Base-by-base conservation (phyloP, 2,888 invertebrate species). In the Hemicrepidius hirtus region DNA sequence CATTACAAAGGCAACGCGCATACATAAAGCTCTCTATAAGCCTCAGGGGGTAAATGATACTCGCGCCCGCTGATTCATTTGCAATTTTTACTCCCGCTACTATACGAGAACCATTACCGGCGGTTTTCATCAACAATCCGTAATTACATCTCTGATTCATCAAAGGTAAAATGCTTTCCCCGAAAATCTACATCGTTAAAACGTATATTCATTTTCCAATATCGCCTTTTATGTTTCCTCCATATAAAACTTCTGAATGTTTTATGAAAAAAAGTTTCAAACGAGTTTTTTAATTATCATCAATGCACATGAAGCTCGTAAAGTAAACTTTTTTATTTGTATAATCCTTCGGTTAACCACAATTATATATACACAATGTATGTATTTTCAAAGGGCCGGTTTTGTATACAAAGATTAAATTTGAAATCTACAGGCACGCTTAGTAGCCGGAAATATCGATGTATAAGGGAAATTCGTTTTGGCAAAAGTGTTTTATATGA, bases 1-100 rank as follows among this genome's bases (percentile, higher is more conserved):
- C 66, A 67, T 18, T 60, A 71, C 66, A 71, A 71, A 71, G 49
- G 66, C 69, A 71, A 49, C 49, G 59, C 63, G 64, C 65, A 60
- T 40, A 49, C 21, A 66, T 64, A 66, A 65, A 49, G 57, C 59
- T 18, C 66, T 57, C 50, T 13, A 35, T 37, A 35, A 63, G 32
- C 68, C 59, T 32, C 68, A 24, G 68, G 68, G 49, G 68, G 68
- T 59, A 68, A 68, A 68, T 68, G 68, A 66, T 66, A 53, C 55
- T 55, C 53, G 49, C 50, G 50, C 49, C 37, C 44, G 50, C 55
- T 41, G 66, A 66, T 55, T 66, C 55, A 55, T 55, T 66, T 21
- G 44, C 57, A 18, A 57, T 57, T 57, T 57, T 57, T 57, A 12
- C 57, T 18, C 55, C 40, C 37, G 18, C 37, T 3, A 18, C 55